Conservation (phyloP, 23 tunicate species). For the Trididemnum clinides region DNA sequence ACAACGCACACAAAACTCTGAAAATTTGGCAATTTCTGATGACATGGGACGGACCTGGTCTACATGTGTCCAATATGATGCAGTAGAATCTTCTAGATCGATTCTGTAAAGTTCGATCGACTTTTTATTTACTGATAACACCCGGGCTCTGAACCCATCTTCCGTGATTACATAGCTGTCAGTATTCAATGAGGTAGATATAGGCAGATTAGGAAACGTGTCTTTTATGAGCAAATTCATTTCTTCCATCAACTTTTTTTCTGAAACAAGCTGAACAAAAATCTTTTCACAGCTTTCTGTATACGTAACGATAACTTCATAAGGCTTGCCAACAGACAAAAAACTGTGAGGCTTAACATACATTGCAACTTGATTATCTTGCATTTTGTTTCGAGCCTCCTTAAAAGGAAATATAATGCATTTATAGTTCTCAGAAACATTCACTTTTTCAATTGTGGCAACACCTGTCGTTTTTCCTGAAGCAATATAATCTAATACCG, state of each 20-base stretch:
- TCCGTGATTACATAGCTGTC: constrained; percentile 31
- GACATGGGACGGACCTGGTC: constrained; percentile 9
- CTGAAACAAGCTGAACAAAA: constrained; percentile 35
- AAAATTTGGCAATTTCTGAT: not conserved
- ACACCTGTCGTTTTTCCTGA: constrained; percentile 2
- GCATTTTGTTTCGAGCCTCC: not conserved
- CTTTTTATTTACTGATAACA: not conserved
- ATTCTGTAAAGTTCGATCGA: constrained; percentile 25
- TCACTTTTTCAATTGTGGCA: constrained; percentile 24
- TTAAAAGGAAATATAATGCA: constrained; percentile 22
- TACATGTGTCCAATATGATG: not conserved
- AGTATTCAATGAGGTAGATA: not conserved
- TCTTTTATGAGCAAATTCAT: constrained; percentile 10
- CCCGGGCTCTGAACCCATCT: constrained; percentile 20
- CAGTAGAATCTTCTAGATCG: constrained; percentile 37
- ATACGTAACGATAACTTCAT: constrained; percentile 23
- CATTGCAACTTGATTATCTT: not conserved
- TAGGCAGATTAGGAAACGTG: not conserved
- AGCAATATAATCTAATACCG: not conserved
- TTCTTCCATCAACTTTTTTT: not conserved
- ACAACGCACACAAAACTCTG: constrained; percentile 46
- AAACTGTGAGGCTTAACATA: not conserved
- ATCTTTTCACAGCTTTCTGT: constrained; percentile 27
- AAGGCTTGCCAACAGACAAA: constrained; percentile 13
- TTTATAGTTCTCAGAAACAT: not conserved